Evolutionary conservation across 2,888 invertebrate species (phyloP).

Genomic region (Metalampra italica): DNA sequence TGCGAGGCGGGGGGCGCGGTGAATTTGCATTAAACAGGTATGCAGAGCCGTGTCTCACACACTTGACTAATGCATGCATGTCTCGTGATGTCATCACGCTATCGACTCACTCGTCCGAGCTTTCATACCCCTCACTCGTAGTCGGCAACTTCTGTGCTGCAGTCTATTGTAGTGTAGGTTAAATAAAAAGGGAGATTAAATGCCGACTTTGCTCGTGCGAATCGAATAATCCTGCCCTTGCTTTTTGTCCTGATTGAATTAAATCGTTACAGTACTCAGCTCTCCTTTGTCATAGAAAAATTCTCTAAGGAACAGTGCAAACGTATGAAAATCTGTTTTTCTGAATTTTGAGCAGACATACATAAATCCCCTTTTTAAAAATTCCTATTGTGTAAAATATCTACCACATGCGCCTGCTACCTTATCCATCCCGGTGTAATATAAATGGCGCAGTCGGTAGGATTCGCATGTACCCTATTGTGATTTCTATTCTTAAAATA

Average conservation of each 20-base stretch:
- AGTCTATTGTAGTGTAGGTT: not conserved
- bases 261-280: too few relatives aligned
- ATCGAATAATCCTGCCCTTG: too few relatives aligned
- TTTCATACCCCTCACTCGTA: not conserved
- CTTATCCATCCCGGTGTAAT: too few relatives aligned
- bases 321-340: too few relatives aligned
- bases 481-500: too few relatives aligned
- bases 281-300: not conserved
- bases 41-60: not conserved
- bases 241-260: too few relatives aligned
- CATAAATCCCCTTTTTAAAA: too few relatives aligned
- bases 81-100: constrained; percentile 10
- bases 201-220: too few relatives aligned
- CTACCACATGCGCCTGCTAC: too few relatives aligned
- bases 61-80: constrained; percentile 7
- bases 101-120: not conserved
- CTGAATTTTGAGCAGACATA: too few relatives aligned
- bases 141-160: not conserved
- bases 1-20: constrained; percentile 16
- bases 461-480: not conserved
- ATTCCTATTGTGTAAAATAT: too few relatives aligned
- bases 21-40: constrained; percentile 47
- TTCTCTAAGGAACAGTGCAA: too few relatives aligned
- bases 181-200: not conserved
- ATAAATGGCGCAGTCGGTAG: not conserved